phyloP scores from a whole-genome alignment of 2,888 invertebrate genomes.

The Xylota segnis region DNA sequence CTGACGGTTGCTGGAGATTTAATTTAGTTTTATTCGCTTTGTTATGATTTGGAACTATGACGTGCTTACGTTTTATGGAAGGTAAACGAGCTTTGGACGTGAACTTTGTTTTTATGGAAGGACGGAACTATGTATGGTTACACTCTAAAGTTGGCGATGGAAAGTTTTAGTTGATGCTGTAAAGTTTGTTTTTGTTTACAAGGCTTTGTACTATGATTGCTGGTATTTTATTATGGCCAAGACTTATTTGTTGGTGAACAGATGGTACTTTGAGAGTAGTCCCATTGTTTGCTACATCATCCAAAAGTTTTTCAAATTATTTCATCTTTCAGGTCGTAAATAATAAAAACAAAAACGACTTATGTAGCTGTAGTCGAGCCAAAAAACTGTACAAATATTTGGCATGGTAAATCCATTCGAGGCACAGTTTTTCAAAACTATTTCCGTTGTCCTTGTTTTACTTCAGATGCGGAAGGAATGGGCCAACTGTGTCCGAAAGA shows the following conservation, averaged over 20 bases:
- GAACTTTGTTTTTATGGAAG: constrained; percentile 2
- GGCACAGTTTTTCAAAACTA: too few relatives aligned
- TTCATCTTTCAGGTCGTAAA: too few relatives aligned
- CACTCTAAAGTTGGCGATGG: background rate
- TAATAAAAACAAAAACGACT: too few relatives aligned
- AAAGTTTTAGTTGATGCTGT: background rate
- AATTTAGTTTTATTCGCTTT: constrained; percentile 16
- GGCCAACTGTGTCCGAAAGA: too few relatives aligned
- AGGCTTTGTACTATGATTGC: background rate
- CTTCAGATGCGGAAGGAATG: too few relatives aligned
- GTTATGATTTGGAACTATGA: constrained; percentile 10
- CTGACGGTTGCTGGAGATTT: background rate
- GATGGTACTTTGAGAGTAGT: background rate
- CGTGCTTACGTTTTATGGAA: constrained; percentile 21
- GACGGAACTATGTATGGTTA: constrained; percentile 5
- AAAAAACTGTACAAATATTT: too few relatives aligned
- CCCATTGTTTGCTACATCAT: too few relatives aligned
- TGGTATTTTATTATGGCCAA: constrained; percentile 10
- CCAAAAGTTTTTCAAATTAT: too few relatives aligned
- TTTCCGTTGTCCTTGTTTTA: too few relatives aligned
- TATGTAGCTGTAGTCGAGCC: too few relatives aligned
- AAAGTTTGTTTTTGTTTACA: background rate
- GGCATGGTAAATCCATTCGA: too few relatives aligned
- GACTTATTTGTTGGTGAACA: constrained; percentile 2
- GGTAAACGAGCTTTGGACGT: background rate